Evolutionary conservation across 1,140 invertebrate species (phyloP).

Genomic region (Glossosoma conforme): DNA sequence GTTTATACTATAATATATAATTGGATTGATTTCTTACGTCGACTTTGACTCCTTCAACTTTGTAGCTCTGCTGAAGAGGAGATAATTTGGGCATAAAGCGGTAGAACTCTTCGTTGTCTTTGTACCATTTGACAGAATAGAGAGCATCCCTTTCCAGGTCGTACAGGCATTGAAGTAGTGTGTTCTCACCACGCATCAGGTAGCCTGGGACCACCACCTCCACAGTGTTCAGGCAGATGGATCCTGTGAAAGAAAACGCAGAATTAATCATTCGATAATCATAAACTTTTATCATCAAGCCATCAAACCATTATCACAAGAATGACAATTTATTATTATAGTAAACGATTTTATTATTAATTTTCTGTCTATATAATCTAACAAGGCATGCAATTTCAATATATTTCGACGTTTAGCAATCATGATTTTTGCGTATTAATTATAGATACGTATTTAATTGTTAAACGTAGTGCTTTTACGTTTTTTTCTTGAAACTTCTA

Average conservation of each 20-base stretch:
- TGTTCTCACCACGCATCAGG: slow-evolving; percentile 63
- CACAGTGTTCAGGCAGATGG: slow-evolving; percentile 54
- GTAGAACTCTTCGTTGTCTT: slow-evolving; percentile 84
- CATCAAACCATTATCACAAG: neutral
- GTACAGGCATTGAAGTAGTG: slow-evolving; percentile 70
- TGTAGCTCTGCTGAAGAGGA: slow-evolving; percentile 60
- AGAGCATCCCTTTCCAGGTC: slow-evolving; percentile 64
- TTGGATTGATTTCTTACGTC: no score
- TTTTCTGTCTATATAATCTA: no score
- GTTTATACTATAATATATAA: no score
- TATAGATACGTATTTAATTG: no score
- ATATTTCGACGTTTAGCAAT: no score
- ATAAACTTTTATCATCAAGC: no score
- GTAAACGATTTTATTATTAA: no score
- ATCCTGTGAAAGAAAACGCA: slow-evolving; percentile 37
- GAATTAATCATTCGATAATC: neutral
- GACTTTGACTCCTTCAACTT: slow-evolving; percentile 67
- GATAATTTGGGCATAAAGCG: slow-evolving; percentile 65
- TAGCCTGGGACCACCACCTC: slow-evolving; percentile 67
- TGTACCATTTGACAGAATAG: slow-evolving; percentile 83
- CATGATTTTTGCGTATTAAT: no score
- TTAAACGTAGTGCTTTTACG: no score
- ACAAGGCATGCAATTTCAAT: no score
- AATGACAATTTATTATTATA: neutral
- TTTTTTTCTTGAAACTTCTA: no score